Evolutionary conservation across 2,888 invertebrate species (phyloP).

Genomic region (Xylocampa areola): DNA sequence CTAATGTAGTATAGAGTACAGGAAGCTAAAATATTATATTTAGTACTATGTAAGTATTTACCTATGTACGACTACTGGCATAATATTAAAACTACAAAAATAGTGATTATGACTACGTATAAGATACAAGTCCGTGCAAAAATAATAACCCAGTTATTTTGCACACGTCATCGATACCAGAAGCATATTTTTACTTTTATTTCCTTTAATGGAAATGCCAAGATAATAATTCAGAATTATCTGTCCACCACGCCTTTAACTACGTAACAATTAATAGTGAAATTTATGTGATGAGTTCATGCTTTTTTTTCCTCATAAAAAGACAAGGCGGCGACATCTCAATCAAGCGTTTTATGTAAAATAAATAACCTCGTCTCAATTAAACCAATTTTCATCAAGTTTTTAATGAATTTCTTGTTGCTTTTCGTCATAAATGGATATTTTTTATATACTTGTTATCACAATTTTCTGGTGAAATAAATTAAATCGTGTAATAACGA

Average conservation of each 20-base stretch:
- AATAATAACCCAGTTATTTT: slow-evolving; percentile 13
- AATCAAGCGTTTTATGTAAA: slow-evolving; percentile 60
- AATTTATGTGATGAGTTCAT: slow-evolving; percentile 38
- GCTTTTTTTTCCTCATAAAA: slow-evolving; percentile 42
- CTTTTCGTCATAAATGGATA: slow-evolving; percentile 65
- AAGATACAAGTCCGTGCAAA: slow-evolving; percentile 13
- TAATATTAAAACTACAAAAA: too few relatives aligned
- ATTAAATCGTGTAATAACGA: slow-evolving; percentile 76
- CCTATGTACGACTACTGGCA: too few relatives aligned
- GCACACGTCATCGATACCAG: not conserved
- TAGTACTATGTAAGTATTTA: too few relatives aligned
- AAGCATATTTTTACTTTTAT: not conserved
- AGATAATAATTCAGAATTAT: slow-evolving; percentile 37
- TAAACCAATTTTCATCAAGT: slow-evolving; percentile 65
- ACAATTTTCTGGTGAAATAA: slow-evolving; percentile 63
- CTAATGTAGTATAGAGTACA: too few relatives aligned
- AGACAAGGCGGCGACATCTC: slow-evolving; percentile 57
- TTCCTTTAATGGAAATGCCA: slow-evolving; percentile 17
- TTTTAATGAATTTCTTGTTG: slow-evolving; percentile 53
- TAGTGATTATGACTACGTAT: too few relatives aligned
- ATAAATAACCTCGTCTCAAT: slow-evolving; percentile 67
- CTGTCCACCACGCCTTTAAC: slow-evolving; percentile 12
- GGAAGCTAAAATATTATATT: too few relatives aligned
- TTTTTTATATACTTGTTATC: slow-evolving; percentile 52
- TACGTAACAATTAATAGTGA: slow-evolving; percentile 45